A percentile compares a stretch with the other conserved stretches of the same genome.
phyloP scores from a whole-genome alignment of 2,797 vertebrate genomes.

The Oreochromis grahami region DNA sequence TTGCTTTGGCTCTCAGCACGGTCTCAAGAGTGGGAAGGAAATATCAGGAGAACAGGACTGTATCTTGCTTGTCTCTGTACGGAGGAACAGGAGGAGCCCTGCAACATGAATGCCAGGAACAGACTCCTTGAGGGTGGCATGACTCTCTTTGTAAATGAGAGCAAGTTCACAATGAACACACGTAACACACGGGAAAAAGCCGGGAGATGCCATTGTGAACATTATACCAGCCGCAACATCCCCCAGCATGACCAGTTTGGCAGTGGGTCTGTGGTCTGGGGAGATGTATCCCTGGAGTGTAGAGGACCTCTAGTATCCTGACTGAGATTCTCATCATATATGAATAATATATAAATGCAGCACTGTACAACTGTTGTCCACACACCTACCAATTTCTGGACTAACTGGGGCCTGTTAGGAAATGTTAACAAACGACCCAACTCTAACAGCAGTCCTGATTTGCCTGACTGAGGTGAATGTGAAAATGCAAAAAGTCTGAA shows the following conservation, averaged over 20 bases:
- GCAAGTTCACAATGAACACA: background rate
- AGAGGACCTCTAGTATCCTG: background rate
- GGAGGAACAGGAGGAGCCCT: background rate
- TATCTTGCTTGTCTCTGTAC: background rate
- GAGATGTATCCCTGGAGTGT: background rate
- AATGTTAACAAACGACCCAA: background rate
- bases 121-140: background rate
- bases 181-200: background rate
- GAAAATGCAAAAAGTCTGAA: background rate
- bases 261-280: background rate
- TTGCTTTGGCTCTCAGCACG: background rate
- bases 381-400: background rate
- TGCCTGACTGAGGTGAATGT: background rate
- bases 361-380: background rate
- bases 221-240: background rate
- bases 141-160: background rate
- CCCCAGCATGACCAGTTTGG: background rate
- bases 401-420: background rate
- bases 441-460: background rate
- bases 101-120: background rate
- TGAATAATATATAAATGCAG: background rate
- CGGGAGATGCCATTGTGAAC: background rate
- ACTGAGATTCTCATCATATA: background rate
- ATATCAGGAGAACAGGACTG: background rate
- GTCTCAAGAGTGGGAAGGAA: background rate